Percentiles rank a stretch among this genome's conserved stretches.
Conservation (phyloP, 2,888 invertebrate genomes). For the Andrena bicolor region DNA sequence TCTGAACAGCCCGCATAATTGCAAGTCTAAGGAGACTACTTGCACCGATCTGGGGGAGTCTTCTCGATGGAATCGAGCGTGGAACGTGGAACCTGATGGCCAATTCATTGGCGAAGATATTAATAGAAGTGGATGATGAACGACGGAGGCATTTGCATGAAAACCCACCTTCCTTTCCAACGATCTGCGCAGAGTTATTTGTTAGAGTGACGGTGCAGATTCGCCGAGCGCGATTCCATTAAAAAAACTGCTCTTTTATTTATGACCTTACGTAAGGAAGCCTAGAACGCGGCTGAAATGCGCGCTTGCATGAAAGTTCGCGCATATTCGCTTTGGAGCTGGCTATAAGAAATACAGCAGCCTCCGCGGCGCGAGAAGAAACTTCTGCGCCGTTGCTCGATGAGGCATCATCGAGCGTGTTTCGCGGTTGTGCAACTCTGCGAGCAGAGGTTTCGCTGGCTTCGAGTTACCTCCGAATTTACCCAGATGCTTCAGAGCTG, state of each 20-base stretch:
- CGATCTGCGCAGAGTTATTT: neutral
- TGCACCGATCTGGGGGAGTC: too few species aligned
- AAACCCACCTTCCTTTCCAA: neutral
- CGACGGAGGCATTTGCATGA: neutral
- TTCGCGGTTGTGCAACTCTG: neutral
- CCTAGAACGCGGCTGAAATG: neutral
- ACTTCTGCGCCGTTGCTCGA: too few species aligned
- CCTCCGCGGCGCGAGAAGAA: neutral
- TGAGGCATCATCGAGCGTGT: too few species aligned
- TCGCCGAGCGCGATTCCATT: neutral
- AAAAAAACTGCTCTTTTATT: slow-evolving; percentile 3
- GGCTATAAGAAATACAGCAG: neutral
- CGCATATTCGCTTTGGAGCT: neutral
- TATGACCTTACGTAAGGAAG: slow-evolving; percentile 11
- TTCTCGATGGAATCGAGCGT: too few species aligned
- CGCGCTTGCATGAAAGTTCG: neutral
- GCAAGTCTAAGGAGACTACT: too few species aligned
- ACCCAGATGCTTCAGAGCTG: neutral
- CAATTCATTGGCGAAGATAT: too few species aligned
- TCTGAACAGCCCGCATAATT: neutral
- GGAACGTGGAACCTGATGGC: too few species aligned
- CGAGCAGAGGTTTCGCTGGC: neutral
- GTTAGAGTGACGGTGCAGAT: slow-evolving; percentile 2
- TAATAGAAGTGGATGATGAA: neutral
- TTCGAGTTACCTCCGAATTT: neutral